Evolutionary conservation across 1,140 invertebrate genomes (phyloP), one percentile per base, ranked within the genome.

Genomic region (Ooceraea biroi): DNA sequence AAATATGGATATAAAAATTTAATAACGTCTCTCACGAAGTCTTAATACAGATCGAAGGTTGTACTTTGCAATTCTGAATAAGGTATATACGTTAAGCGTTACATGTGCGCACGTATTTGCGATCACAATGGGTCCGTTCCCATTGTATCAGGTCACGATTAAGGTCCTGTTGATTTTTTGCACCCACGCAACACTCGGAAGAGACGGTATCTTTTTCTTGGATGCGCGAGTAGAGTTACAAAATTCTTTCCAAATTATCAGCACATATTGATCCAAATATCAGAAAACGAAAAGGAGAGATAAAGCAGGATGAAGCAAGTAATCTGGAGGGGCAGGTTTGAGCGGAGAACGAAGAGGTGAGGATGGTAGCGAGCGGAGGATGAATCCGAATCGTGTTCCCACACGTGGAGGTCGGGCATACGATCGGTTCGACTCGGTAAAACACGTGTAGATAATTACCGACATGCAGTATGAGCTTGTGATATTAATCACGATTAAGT

Each of bases 391-490:
- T 85, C 85, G 80, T 86, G 89, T 90, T 90, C 89, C 89, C 89
- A 91, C 87, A 90, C 88, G 85, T 80, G 82, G 55, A 82, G 57
- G 73, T 48, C 58, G 57, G 48, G 60, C 36, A 25, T 48, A 58
- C 63, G 60, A 86, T 84, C 83, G 85, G 36, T 78, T 84, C 66
- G 77, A 84, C 88, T 89, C 77, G 87, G 87, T 84, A 84, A 90
- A 91, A 90, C 87, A 89, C 87, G 84, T 90, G 90, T 91, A 91
- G 87, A 90, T 90, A 90, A 90, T 90, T 90, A 89, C 88, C 77
- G 78, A 90, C 89, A 85, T 73, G 86, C 86, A 78, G 84, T 85
- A 89, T 73, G 84, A 88, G 58, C 78, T 52, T 48, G 78, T 71
- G 85, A 87, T 89, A 90, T 90, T 90, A 90, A 90, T 91, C 89